Base-by-base conservation (phyloP, 2,888 invertebrate species). In the Scaptomyza cyrtandrae region DNA sequence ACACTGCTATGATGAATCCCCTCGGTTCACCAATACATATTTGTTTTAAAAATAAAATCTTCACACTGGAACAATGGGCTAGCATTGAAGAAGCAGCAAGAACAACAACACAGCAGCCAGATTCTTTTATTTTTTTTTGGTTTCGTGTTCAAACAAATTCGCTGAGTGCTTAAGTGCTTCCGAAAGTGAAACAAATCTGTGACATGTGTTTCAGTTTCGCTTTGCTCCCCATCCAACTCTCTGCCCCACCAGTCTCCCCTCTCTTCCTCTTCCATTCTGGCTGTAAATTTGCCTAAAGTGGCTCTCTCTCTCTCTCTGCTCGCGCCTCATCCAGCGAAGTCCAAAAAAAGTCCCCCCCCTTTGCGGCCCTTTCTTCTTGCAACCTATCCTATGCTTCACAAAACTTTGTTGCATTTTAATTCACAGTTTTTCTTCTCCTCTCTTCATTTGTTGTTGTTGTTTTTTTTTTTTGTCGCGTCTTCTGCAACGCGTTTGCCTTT, bases 121-220 rank as follows among this genome's bases (percentile, higher is more conserved):
- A 60, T 61, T 50, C 16, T 54, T 65, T 68, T 54, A 66, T 72
- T 72, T 68, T 65, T 75, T 11, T 57, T 44, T 44, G 2, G 10
- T 44, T 41, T 46, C 46, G 31, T 16, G 44, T 16, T 73, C 75
- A 86, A 88, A 89, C 90, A 90, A 89, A 89, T 90, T 89, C 86
- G 88, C 87, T 90, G 89, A 89, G 89, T 90, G 90, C 90, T 86
- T 86, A 86, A 86, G 86, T 90, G 90, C 90, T 91, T 90, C 90
- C 89, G 90, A 88, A 89, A 88, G 83, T 81, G 89, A 90, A 90
- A 91, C 90, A 91, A 90, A 91, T 90, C 91, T 90, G 90, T 90
- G 90, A 90, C 90, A 90, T 91, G 89, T 90, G 91, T 90, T 90
- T 75, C 88, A 69, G 78, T 72, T 69, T 62, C 67, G 43, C 43